A percentile compares a stretch with the other conserved stretches of the same genome.
These are phyloP conservation scores for Ochlodes sylvanus DNA, from an alignment of 2,888 invertebrate species.

Conservation along the genomic window DNA sequence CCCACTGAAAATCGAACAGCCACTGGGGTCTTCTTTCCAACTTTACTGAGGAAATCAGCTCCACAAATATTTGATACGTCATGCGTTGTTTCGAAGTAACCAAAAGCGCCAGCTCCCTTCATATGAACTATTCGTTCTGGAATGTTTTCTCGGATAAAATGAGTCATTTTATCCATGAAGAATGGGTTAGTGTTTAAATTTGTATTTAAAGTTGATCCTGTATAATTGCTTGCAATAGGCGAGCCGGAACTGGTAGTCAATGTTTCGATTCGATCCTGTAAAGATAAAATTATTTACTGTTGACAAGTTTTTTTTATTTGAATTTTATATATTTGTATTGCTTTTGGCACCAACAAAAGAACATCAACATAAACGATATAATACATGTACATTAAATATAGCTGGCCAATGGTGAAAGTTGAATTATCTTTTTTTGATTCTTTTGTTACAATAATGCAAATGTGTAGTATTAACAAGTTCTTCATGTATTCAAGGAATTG, in stretches of 20 bases:
- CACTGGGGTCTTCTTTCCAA: conserved; percentile 91
- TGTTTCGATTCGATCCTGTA: conserved; percentile 40
- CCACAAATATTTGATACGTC: conserved; percentile 91
- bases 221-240: conserved; percentile 21
- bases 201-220: conserved; percentile 32
- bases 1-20: conserved; percentile 92
- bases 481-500: too few species aligned
- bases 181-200: conserved; percentile 52
- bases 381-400: too few species aligned
- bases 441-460: too few species aligned
- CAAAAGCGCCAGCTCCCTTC: conserved; percentile 94
- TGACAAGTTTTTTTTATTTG: too few species aligned
- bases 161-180: conserved; percentile 88
- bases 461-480: too few species aligned
- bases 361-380: too few species aligned
- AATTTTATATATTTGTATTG: too few species aligned
- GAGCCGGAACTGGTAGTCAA: conserved; percentile 67
- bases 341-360: too few species aligned
- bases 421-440: too few species aligned
- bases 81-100: conserved; percentile 93
- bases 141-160: conserved; percentile 93
- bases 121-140: conserved; percentile 96
- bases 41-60: conserved; percentile 88
- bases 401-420: too few species aligned
- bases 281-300: not conserved